Percentiles rank a stretch among this genome's conserved stretches.
These are phyloP conservation scores for Cyprinus carpio DNA, from an alignment of 2,113 vertebrate genomes.

Conservation along the genomic window DNA sequence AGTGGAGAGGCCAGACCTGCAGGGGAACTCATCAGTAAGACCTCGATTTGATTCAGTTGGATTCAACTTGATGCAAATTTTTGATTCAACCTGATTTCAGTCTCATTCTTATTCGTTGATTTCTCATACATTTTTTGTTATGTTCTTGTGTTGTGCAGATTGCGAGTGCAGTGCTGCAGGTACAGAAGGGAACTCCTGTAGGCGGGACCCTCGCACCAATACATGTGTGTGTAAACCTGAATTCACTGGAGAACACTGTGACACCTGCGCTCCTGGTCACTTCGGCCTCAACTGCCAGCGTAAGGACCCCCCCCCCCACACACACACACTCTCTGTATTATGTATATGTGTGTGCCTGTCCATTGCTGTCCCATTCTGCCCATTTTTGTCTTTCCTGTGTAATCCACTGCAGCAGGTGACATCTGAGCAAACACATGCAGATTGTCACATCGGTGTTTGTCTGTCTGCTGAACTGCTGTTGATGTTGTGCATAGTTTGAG, in stretches of 20 bases:
- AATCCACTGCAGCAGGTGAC: background rate
- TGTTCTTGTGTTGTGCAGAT: slow-evolving; percentile 68
- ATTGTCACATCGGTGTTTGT: background rate
- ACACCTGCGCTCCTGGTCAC: slow-evolving; percentile 83
- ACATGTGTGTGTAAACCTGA: slow-evolving; percentile 87
- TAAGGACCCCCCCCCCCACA: slow-evolving; percentile 66
- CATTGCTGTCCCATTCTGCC: background rate
- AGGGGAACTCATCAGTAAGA: slow-evolving; percentile 92
- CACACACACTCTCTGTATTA: too few relatives aligned
- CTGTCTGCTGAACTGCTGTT: slow-evolving; percentile 8
- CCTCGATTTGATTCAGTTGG: background rate
- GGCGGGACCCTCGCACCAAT: slow-evolving; percentile 76
- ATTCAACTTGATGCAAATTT: background rate
- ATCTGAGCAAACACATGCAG: slow-evolving; percentile 31
- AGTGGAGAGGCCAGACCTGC: slow-evolving; percentile 86
- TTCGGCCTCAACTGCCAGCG: slow-evolving; percentile 84
- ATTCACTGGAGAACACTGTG: slow-evolving; percentile 86
- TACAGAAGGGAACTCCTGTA: slow-evolving; percentile 87
- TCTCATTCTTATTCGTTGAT: background rate
- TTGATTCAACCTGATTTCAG: background rate
- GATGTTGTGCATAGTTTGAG: slow-evolving; percentile 17
- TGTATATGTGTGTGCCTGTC: slow-evolving; percentile 23
- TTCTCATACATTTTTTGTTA: background rate
- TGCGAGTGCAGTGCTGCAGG: slow-evolving; percentile 91
- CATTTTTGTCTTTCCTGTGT: background rate